phyloP scores from a whole-genome alignment of 1,140 invertebrate genomes.

The Polyergus mexicanus region DNA sequence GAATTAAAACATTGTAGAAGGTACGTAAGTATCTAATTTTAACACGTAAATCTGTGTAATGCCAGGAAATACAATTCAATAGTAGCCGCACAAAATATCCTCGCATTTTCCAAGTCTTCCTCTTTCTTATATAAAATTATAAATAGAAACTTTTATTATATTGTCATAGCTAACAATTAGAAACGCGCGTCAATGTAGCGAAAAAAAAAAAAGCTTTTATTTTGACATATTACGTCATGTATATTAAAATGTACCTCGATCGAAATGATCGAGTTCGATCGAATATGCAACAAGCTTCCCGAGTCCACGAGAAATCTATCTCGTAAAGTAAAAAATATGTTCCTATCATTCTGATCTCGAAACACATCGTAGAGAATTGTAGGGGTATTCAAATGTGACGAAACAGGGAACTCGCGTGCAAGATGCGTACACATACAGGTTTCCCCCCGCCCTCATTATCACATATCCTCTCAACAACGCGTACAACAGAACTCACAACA shows the following conservation, averaged over 20 bases:
- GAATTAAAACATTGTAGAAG: no score
- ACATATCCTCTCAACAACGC: neutral
- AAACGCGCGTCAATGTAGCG: neutral
- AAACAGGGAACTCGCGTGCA: neutral
- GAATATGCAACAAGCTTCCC: neutral
- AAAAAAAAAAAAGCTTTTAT: neutral
- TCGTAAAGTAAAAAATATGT: neutral
- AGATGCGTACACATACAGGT: neutral
- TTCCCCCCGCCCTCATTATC: neutral
- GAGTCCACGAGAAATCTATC: neutral
- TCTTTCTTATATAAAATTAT: no score
- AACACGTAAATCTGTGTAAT: no score
- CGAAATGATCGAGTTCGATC: neutral
- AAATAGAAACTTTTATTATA: no score
- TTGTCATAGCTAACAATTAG: neutral
- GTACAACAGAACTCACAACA: neutral
- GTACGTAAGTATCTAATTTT: no score
- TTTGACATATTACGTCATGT: neutral
- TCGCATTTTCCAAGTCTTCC: no score
- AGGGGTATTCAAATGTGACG: conserved; percentile 31
- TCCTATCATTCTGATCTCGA: conserved; percentile 24
- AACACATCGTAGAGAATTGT: neutral
- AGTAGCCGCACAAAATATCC: no score
- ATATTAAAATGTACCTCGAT: conserved; percentile 1
- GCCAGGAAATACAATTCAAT: no score